phyloP scores from a whole-genome alignment of 2,888 invertebrate genomes.

The Erebia ligea region DNA sequence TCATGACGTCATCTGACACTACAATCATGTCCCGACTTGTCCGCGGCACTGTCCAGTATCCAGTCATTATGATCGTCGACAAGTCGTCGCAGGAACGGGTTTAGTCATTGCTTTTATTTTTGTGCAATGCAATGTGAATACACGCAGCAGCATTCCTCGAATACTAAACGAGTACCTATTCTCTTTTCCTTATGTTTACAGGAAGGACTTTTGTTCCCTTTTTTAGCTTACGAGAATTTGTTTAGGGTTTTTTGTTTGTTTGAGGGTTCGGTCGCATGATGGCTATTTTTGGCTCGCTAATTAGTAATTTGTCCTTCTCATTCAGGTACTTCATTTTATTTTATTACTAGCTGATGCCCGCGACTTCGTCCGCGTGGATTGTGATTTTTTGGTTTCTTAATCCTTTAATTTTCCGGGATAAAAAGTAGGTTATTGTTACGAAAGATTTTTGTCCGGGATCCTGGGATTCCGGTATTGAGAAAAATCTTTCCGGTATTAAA shows the following conservation, averaged over 20 bases:
- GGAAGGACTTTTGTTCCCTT: slow-evolving; percentile 1
- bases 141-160: slow-evolving; percentile 1
- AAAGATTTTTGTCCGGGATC: no score
- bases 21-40: background rate
- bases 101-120: slow-evolving; percentile 8
- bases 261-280: background rate
- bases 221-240: background rate
- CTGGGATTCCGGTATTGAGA: no score
- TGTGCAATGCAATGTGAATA: slow-evolving; percentile 6
- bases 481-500: no score
- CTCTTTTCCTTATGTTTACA: slow-evolving; percentile 12
- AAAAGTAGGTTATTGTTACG: no score
- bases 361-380: no score
- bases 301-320: no score
- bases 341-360: no score
- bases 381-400: no score
- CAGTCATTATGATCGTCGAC: background rate
- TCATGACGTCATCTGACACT: background rate
- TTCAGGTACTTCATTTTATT: no score
- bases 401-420: no score
- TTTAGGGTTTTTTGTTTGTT: background rate
- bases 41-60: background rate
- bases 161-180: background rate
- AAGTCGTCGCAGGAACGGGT: background rate
- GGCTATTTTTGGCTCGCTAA: background rate